Percentiles rank a stretch among this genome's conserved stretches.
phyloP scores from a whole-genome alignment of 2,888 invertebrate species.

The Seladonia tumulorum region DNA sequence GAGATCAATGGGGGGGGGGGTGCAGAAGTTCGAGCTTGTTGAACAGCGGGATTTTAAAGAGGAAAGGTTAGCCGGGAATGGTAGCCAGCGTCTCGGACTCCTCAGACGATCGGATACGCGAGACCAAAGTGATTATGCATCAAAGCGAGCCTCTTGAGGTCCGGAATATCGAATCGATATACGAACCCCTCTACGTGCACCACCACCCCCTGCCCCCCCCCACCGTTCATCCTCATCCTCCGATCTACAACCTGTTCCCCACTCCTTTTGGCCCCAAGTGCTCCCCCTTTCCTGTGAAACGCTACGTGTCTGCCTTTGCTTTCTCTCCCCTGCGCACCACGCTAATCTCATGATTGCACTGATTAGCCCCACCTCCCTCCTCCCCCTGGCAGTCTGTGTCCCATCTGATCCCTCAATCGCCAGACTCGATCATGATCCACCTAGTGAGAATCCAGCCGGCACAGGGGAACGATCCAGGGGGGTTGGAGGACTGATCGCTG shows the following conservation, averaged over 20 bases:
- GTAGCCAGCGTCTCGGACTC: constrained; percentile 13
- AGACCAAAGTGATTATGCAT: constrained; percentile 73
- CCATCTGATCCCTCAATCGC: constrained; percentile 55
- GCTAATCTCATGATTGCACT: constrained; percentile 72
- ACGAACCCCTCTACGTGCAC: constrained; percentile 33
- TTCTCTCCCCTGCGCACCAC: constrained; percentile 47
- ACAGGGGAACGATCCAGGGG: constrained; percentile 29
- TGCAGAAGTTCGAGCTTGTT: neutral
- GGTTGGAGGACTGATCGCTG: neutral
- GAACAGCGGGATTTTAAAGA: constrained; percentile 21
- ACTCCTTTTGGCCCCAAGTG: constrained; percentile 17
- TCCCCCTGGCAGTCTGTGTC: constrained; percentile 22
- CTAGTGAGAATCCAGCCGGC: constrained; percentile 53
- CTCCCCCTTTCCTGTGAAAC: constrained; percentile 52
- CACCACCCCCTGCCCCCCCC: neutral
- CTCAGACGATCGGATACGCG: constrained; percentile 47
- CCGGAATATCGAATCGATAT: constrained; percentile 73
- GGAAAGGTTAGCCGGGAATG: neutral
- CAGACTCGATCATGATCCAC: constrained; percentile 61
- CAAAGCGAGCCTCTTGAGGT: constrained; percentile 70
- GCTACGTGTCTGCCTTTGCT: constrained; percentile 59
- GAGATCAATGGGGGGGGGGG: neutral
- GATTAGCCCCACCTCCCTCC: constrained; percentile 64
- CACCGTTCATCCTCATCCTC: neutral
- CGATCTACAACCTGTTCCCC: neutral